Percentiles rank a stretch among this genome's conserved stretches.
Conservation (phyloP, 2,797 vertebrate species). For the Emys orbicularis region DNA sequence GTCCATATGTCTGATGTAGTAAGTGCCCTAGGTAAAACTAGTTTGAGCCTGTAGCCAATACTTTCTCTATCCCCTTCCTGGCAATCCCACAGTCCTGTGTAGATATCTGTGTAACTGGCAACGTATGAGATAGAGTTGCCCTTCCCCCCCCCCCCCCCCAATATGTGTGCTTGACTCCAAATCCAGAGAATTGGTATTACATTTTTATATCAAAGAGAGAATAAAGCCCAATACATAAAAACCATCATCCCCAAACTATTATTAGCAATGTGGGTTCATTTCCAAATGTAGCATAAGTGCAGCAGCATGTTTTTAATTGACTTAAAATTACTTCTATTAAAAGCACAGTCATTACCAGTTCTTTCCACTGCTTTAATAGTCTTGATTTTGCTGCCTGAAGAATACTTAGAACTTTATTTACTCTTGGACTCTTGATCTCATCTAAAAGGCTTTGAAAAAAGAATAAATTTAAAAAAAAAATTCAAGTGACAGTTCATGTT, state of each 20-base stretch:
- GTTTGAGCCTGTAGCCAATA: not conserved
- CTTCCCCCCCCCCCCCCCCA: accelerated
- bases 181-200: not conserved
- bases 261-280: not conserved
- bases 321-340: conserved; percentile 1
- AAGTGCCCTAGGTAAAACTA: not conserved
- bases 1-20: not conserved
- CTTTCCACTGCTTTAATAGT: conserved; percentile 83
- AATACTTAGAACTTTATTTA: conserved; percentile 87
- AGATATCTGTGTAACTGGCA: not conserved
- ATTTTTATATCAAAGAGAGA: not conserved
- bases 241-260: not conserved
- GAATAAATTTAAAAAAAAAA: not conserved
- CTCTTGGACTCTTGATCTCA: conserved; percentile 85
- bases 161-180: not conserved
- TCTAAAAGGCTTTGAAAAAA: conserved; percentile 84
- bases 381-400: conserved; percentile 86
- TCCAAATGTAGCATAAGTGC: not conserved
- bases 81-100: not conserved
- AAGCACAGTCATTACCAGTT: conserved; percentile 82
- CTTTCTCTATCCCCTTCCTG: not conserved
- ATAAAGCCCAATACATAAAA: not conserved
- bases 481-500: not conserved
- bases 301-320: not conserved
- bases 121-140: not conserved